phyloP scores from a whole-genome alignment of 2,888 invertebrate species.

The Biston stratarius region DNA sequence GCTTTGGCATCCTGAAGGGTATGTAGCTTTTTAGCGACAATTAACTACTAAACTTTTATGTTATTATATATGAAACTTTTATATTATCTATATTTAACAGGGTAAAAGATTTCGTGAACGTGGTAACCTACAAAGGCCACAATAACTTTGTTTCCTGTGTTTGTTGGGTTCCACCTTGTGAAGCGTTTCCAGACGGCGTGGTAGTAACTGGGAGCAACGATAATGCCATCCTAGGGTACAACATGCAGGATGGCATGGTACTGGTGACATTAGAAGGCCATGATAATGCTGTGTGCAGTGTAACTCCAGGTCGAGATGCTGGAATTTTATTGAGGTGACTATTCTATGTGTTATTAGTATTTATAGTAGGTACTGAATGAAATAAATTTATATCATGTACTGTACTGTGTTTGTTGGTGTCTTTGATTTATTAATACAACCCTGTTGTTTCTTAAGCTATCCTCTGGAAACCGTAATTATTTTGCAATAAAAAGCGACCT shows the following conservation, averaged over 20 bases:
- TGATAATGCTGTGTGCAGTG: conserved; percentile 89
- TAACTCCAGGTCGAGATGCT: conserved; percentile 72
- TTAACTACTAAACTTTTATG: neutral
- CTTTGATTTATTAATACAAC: too few species aligned
- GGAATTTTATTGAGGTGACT: conserved; percentile 77
- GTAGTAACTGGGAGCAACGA: conserved; percentile 97
- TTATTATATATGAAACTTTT: neutral
- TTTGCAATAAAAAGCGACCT: too few species aligned
- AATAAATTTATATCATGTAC: too few species aligned
- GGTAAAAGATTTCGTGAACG: conserved; percentile 87
- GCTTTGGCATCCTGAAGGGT: conserved; percentile 94
- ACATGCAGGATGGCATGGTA: conserved; percentile 89
- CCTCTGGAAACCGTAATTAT: too few species aligned
- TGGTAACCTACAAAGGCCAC: conserved; percentile 91
- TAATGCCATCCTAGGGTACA: conserved; percentile 92
- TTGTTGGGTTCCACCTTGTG: conserved; percentile 90
- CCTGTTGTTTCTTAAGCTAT: too few species aligned
- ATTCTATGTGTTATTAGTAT: conserved; percentile 9
- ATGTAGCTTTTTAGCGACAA: conserved; percentile 53
- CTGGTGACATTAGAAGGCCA: conserved; percentile 92
- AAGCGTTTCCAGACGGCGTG: conserved; percentile 90
- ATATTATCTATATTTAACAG: conserved; percentile 67
- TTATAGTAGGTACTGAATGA: too few species aligned
- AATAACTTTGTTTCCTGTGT: conserved; percentile 94
- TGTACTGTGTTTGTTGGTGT: too few species aligned